Percentiles rank a stretch among this genome's conserved stretches.
Conservation (phyloP, 1,140 invertebrate genomes). For the Papilio glaucus region DNA sequence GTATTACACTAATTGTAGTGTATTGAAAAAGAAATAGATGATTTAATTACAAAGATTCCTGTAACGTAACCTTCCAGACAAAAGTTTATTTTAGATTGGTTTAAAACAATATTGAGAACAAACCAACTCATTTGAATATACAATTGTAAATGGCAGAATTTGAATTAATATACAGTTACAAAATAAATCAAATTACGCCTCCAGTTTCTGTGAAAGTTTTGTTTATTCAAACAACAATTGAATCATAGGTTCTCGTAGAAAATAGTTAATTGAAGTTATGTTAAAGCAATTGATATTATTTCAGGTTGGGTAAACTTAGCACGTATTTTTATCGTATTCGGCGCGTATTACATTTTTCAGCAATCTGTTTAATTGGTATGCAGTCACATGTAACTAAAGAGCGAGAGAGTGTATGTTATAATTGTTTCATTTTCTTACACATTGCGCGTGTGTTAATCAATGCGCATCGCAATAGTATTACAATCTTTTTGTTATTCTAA, state of each 20-base stretch:
- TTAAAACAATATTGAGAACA: slow-evolving; percentile 2
- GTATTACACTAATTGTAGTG: too few relatives aligned
- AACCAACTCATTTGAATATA: slow-evolving; percentile 21
- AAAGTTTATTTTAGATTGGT: background rate
- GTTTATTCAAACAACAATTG: background rate
- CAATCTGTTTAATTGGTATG: too few relatives aligned
- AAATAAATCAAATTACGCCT: slow-evolving; percentile 19
- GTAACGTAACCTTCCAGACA: background rate
- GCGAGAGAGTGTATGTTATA: too few relatives aligned
- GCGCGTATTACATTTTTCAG: too few relatives aligned
- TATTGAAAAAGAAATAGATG: too few relatives aligned
- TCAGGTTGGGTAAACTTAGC: background rate
- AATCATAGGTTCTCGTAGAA: slow-evolving; percentile 1
- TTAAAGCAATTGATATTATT: background rate
- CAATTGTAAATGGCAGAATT: slow-evolving; percentile 12
- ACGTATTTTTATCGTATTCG: too few relatives aligned
- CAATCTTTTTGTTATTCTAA: too few relatives aligned
- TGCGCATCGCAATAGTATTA: too few relatives aligned
- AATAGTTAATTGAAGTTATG: background rate
- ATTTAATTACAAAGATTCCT: background rate
- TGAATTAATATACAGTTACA: slow-evolving; percentile 1
- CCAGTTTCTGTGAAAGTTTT: background rate
- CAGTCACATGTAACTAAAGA: too few relatives aligned
- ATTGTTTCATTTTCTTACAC: too few relatives aligned
- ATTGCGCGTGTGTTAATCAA: too few relatives aligned